Base-by-base conservation (phyloP, 1,140 invertebrate genomes). In the Batillaria attramentaria region DNA sequence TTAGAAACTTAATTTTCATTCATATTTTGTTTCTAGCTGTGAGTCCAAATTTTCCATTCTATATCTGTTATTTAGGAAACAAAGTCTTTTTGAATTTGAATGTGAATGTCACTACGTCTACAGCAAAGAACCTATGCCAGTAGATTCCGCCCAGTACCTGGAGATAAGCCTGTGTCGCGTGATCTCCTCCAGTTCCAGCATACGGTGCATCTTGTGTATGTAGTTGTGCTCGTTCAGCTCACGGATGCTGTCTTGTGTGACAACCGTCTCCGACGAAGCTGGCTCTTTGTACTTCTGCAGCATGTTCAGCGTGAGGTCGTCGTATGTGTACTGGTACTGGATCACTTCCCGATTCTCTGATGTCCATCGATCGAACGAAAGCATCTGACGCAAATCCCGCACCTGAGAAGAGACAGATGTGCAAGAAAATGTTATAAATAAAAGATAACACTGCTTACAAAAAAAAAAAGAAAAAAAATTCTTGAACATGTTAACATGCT, bases 221-320 rank as follows among this genome's bases (percentile, higher is more conserved):
- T 91, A 91, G 83, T 90, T 91, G 81, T 89, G 84, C 18, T 82
- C 74, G 69, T 90, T 90, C 1, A 90, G 81, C 74, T 86, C 85
- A 1, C 74, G 78, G 10, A 89, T 77, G 43, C 79, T 85, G 76
- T 89, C 77, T 68, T 85, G 84, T 13, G 85, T 89, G 37, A 90
- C 81, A n/a, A 89, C 84, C 73, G 46, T 81, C 24, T 86, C 84
- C 5, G 85, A 84, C 5, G 85, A 84, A 0, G 72, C 50, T 6
- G 89, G 87, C 43, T 84, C 83, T 72, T 88, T 88, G 81, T 89
- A 88, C 39, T 84, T 81, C 13, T 72, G 70, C 28, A 85, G 79
- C 46, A 88, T 33, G 66, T 82, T 78, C 10, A 78, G 77, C 31
- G 78, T 82, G 28, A 83, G 46, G 18, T 83, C 79, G 39, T 86